Evolutionary conservation across 2,113 vertebrate species (phyloP), one percentile per base, ranked within the genome.

Genomic region (Tretioscincus oriximinensis): DNA sequence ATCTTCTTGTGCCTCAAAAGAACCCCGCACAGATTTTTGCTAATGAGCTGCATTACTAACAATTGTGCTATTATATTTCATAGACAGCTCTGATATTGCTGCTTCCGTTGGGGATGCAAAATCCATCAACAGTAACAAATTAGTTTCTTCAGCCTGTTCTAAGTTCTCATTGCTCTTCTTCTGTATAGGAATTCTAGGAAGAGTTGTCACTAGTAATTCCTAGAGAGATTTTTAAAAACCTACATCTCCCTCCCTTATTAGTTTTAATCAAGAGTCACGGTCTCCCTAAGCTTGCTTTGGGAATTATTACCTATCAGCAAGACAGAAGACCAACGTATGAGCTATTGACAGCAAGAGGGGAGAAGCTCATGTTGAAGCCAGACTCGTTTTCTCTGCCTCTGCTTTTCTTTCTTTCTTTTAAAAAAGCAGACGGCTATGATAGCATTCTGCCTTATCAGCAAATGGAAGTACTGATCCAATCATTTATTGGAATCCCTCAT

Each of bases 271-370:
- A 93, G 92, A 94, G 87, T 85, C 88, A 47, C 80, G 60, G 87
- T 2, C 85, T 94, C 92, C 93, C 93, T 86, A 71, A 91, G 92
- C 94, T 93, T 82, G 47, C 89, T 88, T 31, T 45, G 92, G 75
- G 92, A 96, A 95, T 94, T 94, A 95, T 95, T 94, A 91, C 91
- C 94, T 93, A 93, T 94, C 94, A 93, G 91, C 86, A 93, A 94
- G 93, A 94, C 70, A 88, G 82, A 94, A 91, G 89, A 91, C 91
- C 90, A 93, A 88, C 87, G 85, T 1, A 1, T 0, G 87, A 86
- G 87, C 85, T 95, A 93, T 90, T 94, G 95, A 93, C 95, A 95
- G 85, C 81, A 28, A 82, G 20, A 21, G 68, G 86, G 88, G 82
- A 83, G 1, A 7, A 89, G 86, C 86, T 90, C 88, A 1, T 54